Evolutionary conservation across 2,113 vertebrate species (phyloP), one percentile per base, ranked within the genome.

Genomic region (human): DNA sequence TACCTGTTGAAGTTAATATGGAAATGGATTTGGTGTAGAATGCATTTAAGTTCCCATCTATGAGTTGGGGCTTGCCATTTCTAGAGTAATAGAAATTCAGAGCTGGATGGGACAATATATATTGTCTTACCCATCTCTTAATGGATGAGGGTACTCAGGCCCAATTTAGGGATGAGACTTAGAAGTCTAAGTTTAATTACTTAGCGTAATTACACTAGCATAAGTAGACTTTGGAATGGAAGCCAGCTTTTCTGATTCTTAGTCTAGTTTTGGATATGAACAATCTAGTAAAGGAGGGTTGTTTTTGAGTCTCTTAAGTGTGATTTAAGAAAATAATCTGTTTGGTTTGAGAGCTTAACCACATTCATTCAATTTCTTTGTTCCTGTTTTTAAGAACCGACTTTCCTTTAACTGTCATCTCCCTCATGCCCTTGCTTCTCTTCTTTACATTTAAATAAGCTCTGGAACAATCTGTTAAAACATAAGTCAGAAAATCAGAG

Each of bases 261-360:
- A 64, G 25, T 22, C 38, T 22, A 23, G 52, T 83, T 35, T 38
- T 94, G 35, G 40, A 25, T 94, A 23, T 80, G 27, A 93, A n/a
- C 32, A 70, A 8, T 45, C 35, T 6, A n/a, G 48, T 81, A 94
- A 94, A 55, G 40, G 22, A 70, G 55, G 38, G 45, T 38, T 92
- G 2, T 50, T 85, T 64, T 72, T 75, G 35, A 57, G 25, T 57
- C 8, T 40, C 25, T 72, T 45, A 86, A 79, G 1, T 75, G n/a
- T 61, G 48, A 48, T 52, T 94, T 96, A 85, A 93, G 57, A 68
- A 92, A 95, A 57, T 94, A 96, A 89, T 22, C 30, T 64, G 8
- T 78, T 30, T 89, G 48, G 20, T 66, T 78, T 83, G 68, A 90
- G 68, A 93, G 6, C 23, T 90, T 94, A 83, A 38, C 52, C 4